Evolutionary conservation across 1,140 invertebrate genomes (phyloP).

Genomic region (Drosophila quadrilineata): DNA sequence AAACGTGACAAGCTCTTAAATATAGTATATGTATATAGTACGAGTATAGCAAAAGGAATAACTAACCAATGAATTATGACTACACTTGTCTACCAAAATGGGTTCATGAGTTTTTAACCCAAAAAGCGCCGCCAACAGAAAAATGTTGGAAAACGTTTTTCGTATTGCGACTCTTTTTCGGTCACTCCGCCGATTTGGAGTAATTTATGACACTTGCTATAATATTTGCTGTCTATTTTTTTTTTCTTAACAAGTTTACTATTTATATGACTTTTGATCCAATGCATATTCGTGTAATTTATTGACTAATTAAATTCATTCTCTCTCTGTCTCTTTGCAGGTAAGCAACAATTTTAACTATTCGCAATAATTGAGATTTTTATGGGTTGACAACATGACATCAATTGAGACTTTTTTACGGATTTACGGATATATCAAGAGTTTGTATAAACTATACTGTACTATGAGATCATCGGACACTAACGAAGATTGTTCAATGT

Average conservation of each 20-base stretch:
- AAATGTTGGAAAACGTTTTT: slow-evolving; percentile 19
- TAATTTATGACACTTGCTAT: slow-evolving; percentile 62
- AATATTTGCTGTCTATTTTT: slow-evolving; percentile 56
- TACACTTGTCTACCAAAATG: slow-evolving; percentile 43
- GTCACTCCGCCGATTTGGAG: slow-evolving; percentile 23
- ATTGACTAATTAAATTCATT: slow-evolving; percentile 62
- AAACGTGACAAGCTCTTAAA: no score
- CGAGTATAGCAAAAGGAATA: slow-evolving; percentile 1
- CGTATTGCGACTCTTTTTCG: slow-evolving; percentile 11
- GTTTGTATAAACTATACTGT: no score
- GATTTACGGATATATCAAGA: no score
- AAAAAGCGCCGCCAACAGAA: slow-evolving; percentile 22
- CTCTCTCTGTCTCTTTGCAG: slow-evolving; percentile 39
- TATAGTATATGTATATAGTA: slow-evolving; percentile 6
- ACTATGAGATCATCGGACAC: background rate
- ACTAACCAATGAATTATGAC: slow-evolving; percentile 64
- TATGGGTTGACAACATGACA: no score
- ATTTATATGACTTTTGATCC: background rate
- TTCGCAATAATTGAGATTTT: background rate
- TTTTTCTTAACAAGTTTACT: no score
- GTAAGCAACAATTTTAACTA: slow-evolving; percentile 53
- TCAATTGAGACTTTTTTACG: no score
- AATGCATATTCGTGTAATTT: slow-evolving; percentile 31
- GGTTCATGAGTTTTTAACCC: slow-evolving; percentile 2
- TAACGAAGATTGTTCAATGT: no score